Percentiles rank a stretch among this genome's conserved stretches.
Conservation (phyloP, 2,888 invertebrate genomes). For the Ochropleura plecta region DNA sequence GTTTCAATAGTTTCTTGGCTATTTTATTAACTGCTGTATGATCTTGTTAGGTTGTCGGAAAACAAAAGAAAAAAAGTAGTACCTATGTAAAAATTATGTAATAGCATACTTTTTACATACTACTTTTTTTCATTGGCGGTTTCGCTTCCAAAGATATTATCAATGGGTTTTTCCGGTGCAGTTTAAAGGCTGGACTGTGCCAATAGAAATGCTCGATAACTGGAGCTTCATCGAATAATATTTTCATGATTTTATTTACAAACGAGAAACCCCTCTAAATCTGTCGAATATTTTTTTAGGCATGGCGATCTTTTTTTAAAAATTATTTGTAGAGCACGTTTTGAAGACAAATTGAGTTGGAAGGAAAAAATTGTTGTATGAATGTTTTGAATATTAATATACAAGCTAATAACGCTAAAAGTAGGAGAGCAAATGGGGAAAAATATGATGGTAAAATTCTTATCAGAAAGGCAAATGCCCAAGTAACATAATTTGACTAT, state of each 20-base stretch:
- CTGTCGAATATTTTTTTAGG: not conserved
- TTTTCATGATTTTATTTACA: not conserved
- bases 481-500: not conserved
- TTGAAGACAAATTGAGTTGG: not conserved
- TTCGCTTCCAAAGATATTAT: not conserved
- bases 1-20: too few relatives aligned
- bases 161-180: not conserved
- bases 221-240: not conserved
- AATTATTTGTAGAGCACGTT: not conserved
- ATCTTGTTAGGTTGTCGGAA: too few relatives aligned
- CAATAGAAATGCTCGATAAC: not conserved
- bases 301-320: not conserved
- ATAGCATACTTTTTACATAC: too few relatives aligned
- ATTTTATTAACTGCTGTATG: too few relatives aligned
- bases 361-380: not conserved
- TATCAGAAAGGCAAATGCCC: conserved; percentile 11
- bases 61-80: too few relatives aligned
- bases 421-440: not conserved
- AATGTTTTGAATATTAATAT: not conserved
- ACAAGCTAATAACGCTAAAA: not conserved
- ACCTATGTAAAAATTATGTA: too few relatives aligned
- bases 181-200: not conserved
- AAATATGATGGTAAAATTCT: not conserved
- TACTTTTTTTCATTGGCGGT: too few relatives aligned
- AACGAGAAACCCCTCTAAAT: not conserved